Percentiles rank a stretch among this genome's conserved stretches.
phyloP scores from a whole-genome alignment of 2,113 vertebrate species.

The Mobula hypostoma region DNA sequence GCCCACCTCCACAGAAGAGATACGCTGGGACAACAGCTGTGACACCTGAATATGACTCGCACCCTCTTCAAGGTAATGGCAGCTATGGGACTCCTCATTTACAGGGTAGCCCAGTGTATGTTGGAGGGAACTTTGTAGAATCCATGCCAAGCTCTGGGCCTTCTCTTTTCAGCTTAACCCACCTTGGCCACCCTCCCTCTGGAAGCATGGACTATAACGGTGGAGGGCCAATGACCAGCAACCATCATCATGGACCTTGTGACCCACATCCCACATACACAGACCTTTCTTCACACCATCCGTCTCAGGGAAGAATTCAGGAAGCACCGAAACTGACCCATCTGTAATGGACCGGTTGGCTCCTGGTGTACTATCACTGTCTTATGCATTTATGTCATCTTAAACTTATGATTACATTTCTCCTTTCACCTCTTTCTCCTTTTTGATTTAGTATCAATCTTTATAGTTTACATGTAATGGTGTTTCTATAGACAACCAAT shows the following conservation, averaged over 20 bases:
- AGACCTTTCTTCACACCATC: constrained; percentile 93
- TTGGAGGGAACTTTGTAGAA: constrained; percentile 88
- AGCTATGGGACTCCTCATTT: constrained; percentile 85
- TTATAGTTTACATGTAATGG: constrained; percentile 85
- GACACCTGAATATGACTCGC: constrained; percentile 85
- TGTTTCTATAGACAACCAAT: constrained; percentile 69
- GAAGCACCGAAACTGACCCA: constrained; percentile 98
- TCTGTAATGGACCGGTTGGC: constrained; percentile 73
- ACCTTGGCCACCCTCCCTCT: constrained; percentile 79
- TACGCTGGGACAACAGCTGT: constrained; percentile 75
- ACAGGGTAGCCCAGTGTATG: constrained; percentile 93
- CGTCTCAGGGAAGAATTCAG: constrained; percentile 99
- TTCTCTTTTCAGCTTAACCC: constrained; percentile 86
- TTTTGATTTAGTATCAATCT: constrained; percentile 52
- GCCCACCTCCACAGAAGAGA: constrained; percentile 84
- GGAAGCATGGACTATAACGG: constrained; percentile 87
- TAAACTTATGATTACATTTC: constrained; percentile 52
- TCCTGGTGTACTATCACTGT: constrained; percentile 48
- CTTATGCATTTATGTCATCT: constrained; percentile 56
- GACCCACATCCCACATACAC: constrained; percentile 89
- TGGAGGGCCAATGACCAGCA: constrained; percentile 80
- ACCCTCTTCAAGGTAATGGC: constrained; percentile 82
- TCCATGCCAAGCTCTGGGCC: constrained; percentile 80
- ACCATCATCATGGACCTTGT: constrained; percentile 86
- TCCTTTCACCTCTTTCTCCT: constrained; percentile 55